Percentiles rank a stretch among this genome's conserved stretches.
phyloP scores from a whole-genome alignment of 2,113 vertebrate species.

The Tyto alba region DNA sequence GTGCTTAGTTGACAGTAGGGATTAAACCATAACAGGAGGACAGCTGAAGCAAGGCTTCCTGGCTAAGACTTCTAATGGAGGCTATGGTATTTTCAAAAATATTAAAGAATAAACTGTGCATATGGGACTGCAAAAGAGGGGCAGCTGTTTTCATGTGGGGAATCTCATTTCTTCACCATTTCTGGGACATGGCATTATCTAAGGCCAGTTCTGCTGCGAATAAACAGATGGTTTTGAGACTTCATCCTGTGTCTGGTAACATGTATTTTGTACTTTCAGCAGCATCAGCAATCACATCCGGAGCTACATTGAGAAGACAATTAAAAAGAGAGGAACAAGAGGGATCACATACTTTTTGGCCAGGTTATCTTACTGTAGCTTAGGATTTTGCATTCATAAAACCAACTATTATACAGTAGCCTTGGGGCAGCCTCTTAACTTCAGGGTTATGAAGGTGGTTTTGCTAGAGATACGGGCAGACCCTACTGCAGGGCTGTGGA shows the following conservation, averaged over 20 bases:
- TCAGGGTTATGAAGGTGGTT: neutral
- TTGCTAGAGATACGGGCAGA: neutral
- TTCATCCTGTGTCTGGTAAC: neutral
- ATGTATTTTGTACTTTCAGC: neutral
- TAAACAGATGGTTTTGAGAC: neutral
- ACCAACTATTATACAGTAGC: neutral
- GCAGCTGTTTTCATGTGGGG: neutral
- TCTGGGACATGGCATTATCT: neutral
- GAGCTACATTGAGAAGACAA: neutral
- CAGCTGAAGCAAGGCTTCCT: neutral
- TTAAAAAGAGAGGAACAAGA: neutral
- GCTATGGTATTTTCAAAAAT: neutral
- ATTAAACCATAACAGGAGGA: too few species aligned
- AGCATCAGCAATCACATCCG: neutral
- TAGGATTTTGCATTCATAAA: neutral
- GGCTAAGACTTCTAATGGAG: neutral
- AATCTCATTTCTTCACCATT: neutral
- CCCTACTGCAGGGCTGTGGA: neutral
- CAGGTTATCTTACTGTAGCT: neutral
- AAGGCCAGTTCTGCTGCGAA: neutral
- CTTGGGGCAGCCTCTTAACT: neutral
- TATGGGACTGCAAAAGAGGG: neutral
- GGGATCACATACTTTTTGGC: neutral
- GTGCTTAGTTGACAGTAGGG: too few species aligned
- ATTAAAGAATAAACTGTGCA: neutral